Base-by-base conservation (phyloP, 2,797 vertebrate genomes). In the Sorex maritimensis region DNA sequence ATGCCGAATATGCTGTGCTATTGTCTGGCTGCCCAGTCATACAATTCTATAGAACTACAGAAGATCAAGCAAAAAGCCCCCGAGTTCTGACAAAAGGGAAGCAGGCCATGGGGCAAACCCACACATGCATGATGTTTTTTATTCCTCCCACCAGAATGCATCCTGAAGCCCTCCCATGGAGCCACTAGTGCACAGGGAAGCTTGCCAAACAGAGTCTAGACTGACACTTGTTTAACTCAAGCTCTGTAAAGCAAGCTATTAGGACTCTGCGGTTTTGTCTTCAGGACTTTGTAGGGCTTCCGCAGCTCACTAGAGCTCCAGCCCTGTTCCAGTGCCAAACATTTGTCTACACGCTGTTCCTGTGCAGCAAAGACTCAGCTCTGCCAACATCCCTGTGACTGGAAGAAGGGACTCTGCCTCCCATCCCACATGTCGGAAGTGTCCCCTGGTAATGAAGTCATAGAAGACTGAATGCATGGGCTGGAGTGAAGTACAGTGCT, bases 371-470 rank as follows among this genome's bases (percentile, higher is more conserved):
- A 95, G 93, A 81, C 96, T 96, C 94, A 24, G 95, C 85, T 96
- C 96, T 97, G 97, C 97, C 96, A 96, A 95, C 88, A 97, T 96
- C 94, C 77, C 86, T 95, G 91, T 93, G 95, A 96, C 94, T 88
- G 92, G 91, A 94, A 92, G 80, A 96, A 97, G 93, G 94, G 38
- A 44, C 84, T 96, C 93, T 73, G 97, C 88, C 95, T 97, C 96
- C 88, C 96, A 96, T 77, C 68, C 84, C 92, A 82, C 92, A 93
- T 92, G 79, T 85, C 96, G 79, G 96, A 97, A 92, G 38, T 87
- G 94, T 97, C 96, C 97, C 96, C 89, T 94, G 97, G 87, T 97
- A 88, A 96, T 98, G 96, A 98, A 97, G 96, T 97, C 97, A 97
- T 95, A 55, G 86, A 93, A 84, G 89, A 88, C 90, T 95, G 95